Evolutionary conservation across 23 tunicate genomes (phyloP).

Genomic region (Botrylloides violaceus): DNA sequence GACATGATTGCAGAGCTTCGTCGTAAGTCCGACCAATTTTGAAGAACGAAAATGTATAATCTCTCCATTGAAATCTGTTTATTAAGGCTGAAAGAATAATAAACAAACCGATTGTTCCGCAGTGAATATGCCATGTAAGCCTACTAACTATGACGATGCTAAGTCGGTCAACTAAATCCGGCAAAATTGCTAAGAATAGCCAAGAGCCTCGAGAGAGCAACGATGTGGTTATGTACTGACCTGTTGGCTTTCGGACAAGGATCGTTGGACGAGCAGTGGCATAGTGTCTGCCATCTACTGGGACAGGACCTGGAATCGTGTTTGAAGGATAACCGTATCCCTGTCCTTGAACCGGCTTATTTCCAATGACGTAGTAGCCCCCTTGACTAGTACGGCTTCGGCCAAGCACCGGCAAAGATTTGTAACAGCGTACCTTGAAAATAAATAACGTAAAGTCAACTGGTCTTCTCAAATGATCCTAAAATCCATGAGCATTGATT

Average conservation of each 20-base stretch:
- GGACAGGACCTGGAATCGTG: slow-evolving; percentile 4
- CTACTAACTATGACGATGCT: too few species aligned
- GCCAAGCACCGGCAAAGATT: not conserved
- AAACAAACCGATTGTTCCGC: too few species aligned
- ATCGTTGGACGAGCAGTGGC: not conserved
- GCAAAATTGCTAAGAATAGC: too few species aligned
- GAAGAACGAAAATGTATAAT: slow-evolving; percentile 14
- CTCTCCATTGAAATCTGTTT: slow-evolving; percentile 7
- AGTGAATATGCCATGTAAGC: too few species aligned
- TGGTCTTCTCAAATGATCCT: not conserved
- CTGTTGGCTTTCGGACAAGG: not conserved
- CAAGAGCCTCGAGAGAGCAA: too few species aligned
- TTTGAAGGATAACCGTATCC: slow-evolving; percentile 4
- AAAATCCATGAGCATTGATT: not conserved
- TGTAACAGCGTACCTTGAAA: not conserved
- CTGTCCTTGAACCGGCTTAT: not conserved
- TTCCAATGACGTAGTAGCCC: not conserved
- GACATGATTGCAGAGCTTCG: not conserved
- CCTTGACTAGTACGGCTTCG: not conserved
- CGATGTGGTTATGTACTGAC: too few species aligned
- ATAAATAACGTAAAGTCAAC: not conserved
- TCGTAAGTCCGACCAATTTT: slow-evolving; percentile 13
- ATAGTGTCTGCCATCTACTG: not conserved
- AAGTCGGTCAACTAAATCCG: too few species aligned
- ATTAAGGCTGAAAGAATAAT: not conserved